Conservation (phyloP, 2,113 vertebrate genomes). For the Mystacornis crossleyi region DNA sequence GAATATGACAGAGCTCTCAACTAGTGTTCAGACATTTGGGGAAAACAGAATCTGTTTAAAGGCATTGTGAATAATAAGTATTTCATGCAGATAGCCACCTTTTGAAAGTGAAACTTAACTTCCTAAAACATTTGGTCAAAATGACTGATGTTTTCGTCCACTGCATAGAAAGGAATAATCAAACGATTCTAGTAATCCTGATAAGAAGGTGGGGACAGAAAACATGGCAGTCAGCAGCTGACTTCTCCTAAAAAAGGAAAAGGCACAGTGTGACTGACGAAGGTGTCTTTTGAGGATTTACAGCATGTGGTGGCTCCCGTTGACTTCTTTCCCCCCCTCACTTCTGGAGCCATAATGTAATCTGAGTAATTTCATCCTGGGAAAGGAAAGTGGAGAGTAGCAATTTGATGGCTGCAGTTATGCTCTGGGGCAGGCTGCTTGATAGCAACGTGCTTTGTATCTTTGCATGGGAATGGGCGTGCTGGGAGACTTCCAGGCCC, state of each 20-base stretch:
- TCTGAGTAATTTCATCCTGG: conserved; percentile 9
- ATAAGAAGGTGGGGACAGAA: neutral
- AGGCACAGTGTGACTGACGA: neutral
- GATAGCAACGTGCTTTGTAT: neutral
- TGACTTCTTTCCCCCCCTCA: neutral
- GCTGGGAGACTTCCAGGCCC: neutral
- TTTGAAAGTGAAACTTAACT: conserved; percentile 25
- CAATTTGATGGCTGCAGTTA: neutral
- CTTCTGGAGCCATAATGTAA: neutral
- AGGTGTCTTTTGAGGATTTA: neutral
- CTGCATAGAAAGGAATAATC: conserved; percentile 29
- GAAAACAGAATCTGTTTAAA: conserved; percentile 33
- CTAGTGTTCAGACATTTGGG: neutral
- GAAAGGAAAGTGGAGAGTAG: neutral
- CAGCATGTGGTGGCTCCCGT: neutral
- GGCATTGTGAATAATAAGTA: conserved; percentile 6
- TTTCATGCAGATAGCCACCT: conserved; percentile 36
- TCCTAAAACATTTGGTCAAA: conserved; percentile 40
- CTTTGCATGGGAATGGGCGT: neutral
- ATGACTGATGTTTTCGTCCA: conserved; percentile 32
- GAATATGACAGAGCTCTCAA: conserved; percentile 25
- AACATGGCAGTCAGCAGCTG: neutral
- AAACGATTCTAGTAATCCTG: conserved; percentile 30
- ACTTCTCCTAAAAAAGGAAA: neutral
- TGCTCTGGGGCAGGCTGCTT: neutral